A percentile compares a stretch with the other conserved stretches of the same genome.
These are phyloP conservation scores for Mythimna lalbum DNA, from an alignment of 2,888 invertebrate genomes.

Conservation along the genomic window DNA sequence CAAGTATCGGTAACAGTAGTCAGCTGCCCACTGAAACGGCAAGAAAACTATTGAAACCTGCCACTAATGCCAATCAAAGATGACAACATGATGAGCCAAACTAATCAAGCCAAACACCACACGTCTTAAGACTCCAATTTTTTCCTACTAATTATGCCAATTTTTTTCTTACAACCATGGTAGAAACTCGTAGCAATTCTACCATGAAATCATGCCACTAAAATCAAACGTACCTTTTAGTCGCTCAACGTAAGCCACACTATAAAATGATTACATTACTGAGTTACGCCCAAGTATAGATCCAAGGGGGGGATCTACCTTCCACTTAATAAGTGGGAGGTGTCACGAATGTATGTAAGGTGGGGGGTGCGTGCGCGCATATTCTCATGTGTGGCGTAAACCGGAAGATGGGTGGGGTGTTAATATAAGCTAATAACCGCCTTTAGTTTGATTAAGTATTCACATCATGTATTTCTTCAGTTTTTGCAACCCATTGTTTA, in stretches of 20 bases:
- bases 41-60: neutral
- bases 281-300: conserved; percentile 58
- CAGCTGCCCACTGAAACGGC: neutral
- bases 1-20: neutral
- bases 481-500: conserved; percentile 20
- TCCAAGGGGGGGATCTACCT: conserved; percentile 71
- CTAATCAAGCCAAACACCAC: conserved; percentile 12
- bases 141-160: neutral
- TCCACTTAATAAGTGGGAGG: conserved; percentile 86
- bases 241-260: conserved; percentile 24
- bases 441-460: conserved; percentile 32
- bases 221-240: conserved; percentile 9
- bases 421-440: conserved; percentile 21
- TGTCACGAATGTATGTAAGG: conserved; percentile 79
- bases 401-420: conserved; percentile 52
- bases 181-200: conserved; percentile 7
- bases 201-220: conserved; percentile 29
- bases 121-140: neutral
- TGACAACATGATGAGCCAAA: neutral
- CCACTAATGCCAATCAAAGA: neutral
- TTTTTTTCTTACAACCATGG: neutral
- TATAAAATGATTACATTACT: conserved; percentile 57
- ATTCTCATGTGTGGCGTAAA: conserved; percentile 70
- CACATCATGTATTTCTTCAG: neutral
- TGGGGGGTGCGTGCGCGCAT: conserved; percentile 77